phyloP scores from a whole-genome alignment of 2,888 invertebrate species.

The Diaperis boleti region DNA sequence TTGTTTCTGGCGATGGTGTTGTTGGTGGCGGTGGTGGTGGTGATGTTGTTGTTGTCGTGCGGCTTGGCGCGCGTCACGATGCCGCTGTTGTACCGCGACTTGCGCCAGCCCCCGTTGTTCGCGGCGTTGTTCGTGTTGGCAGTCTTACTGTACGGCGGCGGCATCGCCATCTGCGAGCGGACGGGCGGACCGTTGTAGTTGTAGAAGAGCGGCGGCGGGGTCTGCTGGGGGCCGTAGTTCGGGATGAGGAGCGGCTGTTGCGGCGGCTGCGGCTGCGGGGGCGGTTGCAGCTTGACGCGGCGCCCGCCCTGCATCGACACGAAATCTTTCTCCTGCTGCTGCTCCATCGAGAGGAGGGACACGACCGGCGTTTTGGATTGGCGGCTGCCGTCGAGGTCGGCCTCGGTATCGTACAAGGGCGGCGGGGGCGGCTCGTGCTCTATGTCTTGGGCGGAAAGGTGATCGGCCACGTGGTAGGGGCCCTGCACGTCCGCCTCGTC shows the following conservation, averaged over 20 bases:
- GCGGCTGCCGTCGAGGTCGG: slow-evolving; percentile 47
- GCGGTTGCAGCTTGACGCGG: slow-evolving; percentile 50
- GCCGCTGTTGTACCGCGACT: slow-evolving; percentile 23
- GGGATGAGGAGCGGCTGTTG: slow-evolving; percentile 17
- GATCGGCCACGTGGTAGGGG: slow-evolving; percentile 62
- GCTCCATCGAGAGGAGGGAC: slow-evolving; percentile 61
- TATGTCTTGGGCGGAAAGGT: slow-evolving; percentile 67
- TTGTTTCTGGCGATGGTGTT: too few species aligned
- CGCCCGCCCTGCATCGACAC: slow-evolving; percentile 64
- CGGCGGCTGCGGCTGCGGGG: slow-evolving; percentile 32
- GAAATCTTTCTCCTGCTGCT: slow-evolving; percentile 63
- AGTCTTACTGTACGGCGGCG: slow-evolving; percentile 24
- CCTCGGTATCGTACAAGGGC: not conserved
- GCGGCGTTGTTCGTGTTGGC: slow-evolving; percentile 21
- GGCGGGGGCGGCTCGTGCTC: slow-evolving; percentile 46
- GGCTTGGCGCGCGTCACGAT: slow-evolving; percentile 27
- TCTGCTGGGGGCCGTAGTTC: slow-evolving; percentile 6
- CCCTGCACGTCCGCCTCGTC: slow-evolving; percentile 26
- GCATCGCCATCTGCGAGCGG: slow-evolving; percentile 27
- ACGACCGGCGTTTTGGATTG: slow-evolving; percentile 63
- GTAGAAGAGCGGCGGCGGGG: slow-evolving; percentile 18
- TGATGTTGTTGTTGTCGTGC: slow-evolving; percentile 47
- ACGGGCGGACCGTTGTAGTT: slow-evolving; percentile 24
- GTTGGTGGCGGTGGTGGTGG: too few species aligned
- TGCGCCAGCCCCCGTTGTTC: slow-evolving; percentile 14